Evolutionary conservation across 2,888 invertebrate species (phyloP).

Genomic region (Coelinius sp.): DNA sequence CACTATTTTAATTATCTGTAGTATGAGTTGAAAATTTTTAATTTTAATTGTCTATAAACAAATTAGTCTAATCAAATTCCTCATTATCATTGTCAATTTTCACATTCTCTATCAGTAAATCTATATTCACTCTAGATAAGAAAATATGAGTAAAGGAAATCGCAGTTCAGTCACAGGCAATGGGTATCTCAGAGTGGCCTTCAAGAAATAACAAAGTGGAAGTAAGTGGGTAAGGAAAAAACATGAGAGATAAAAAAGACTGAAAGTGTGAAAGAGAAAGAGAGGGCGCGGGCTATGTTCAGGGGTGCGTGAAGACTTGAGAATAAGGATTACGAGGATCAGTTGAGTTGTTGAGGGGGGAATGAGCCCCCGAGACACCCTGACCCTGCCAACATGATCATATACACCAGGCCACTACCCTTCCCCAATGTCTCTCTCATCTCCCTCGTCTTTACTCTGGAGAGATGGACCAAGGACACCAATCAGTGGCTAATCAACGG

Average conservation of each 20-base stretch:
- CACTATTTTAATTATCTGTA: neutral
- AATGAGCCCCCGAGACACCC: constrained; percentile 39
- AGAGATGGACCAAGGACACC: neutral
- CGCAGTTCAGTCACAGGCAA: neutral
- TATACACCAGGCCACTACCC: constrained; percentile 26
- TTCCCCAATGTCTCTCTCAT: constrained; percentile 12
- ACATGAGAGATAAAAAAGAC: neutral
- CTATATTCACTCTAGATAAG: neutral
- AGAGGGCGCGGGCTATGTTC: neutral
- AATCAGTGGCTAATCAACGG: neutral
- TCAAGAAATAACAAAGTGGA: constrained; percentile 13
- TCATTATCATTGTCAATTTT: neutral
- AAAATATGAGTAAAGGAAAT: neutral
- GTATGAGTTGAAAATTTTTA: neutral
- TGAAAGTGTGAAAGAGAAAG: no score
- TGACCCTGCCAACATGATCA: constrained; percentile 49
- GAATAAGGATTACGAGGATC: constrained; percentile 16
- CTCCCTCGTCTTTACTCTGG: neutral
- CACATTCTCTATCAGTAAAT: neutral
- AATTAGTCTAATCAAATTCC: neutral
- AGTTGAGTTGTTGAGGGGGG: constrained; percentile 4
- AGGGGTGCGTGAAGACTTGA: constrained; percentile 2
- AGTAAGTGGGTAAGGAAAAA: neutral
- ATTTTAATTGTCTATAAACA: neutral
- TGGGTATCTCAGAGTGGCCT: constrained; percentile 8